Conservation (phyloP, 2,797 vertebrate genomes). For the Anguilla obscura region DNA sequence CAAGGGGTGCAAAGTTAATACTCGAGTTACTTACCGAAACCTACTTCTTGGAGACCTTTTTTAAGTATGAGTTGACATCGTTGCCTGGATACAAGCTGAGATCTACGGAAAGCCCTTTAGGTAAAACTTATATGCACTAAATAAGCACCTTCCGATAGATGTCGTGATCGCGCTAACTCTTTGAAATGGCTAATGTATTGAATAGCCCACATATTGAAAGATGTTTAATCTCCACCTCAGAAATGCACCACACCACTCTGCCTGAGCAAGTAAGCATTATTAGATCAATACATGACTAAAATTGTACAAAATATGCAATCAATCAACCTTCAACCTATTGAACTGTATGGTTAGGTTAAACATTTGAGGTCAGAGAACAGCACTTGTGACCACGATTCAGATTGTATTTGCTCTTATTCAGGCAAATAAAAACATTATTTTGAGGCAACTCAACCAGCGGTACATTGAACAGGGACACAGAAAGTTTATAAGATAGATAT, state of each 20-base stretch:
- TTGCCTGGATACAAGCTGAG: slow-evolving; percentile 29
- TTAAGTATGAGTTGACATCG: neutral
- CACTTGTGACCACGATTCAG: neutral
- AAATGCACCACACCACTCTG: neutral
- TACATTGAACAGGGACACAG: neutral
- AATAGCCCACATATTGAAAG: neutral
- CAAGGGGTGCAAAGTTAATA: neutral
- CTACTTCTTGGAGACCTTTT: neutral
- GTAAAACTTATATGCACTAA: neutral
- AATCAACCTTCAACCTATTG: neutral
- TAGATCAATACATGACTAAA: neutral
- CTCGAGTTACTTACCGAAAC: neutral
- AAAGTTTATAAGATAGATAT: too few relatives aligned
- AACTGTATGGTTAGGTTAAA: neutral
- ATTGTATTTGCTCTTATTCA: neutral
- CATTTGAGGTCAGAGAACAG: neutral
- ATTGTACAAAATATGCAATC: neutral
- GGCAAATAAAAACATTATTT: neutral
- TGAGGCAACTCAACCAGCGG: neutral
- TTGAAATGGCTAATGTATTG: neutral
- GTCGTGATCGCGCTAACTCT: neutral
- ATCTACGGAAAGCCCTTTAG: slow-evolving; percentile 17
- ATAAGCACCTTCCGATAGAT: neutral
- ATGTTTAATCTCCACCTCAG: neutral
- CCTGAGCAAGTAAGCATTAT: neutral